Evolutionary conservation across 2,797 vertebrate species (phyloP).

Genomic region (Scolopax rusticola): DNA sequence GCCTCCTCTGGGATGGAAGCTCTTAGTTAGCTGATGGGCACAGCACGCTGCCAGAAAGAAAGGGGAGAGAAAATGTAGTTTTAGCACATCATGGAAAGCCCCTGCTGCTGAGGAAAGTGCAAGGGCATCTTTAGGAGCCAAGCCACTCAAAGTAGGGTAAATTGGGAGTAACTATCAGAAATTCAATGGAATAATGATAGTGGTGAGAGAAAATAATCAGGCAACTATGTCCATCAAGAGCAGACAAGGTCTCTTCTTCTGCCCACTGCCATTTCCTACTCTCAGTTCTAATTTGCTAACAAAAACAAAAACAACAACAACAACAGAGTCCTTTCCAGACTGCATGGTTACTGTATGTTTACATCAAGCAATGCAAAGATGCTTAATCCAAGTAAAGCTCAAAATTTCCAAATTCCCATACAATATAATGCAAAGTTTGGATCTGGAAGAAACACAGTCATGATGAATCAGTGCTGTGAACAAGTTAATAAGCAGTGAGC

Average conservation of each 20-base stretch:
- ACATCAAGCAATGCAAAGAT: background rate
- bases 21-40: constrained; percentile 62
- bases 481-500: background rate
- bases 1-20: constrained; percentile 49
- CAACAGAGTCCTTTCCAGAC: background rate
- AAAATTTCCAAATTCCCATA: background rate
- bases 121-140: constrained; percentile 44
- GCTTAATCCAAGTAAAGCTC: background rate
- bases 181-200: constrained; percentile 27
- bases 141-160: background rate
- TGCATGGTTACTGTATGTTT: background rate
- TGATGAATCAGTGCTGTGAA: background rate
- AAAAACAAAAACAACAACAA: background rate
- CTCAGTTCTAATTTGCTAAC: background rate
- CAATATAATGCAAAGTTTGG: background rate
- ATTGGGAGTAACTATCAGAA: constrained; percentile 43
- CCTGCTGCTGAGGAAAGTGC: constrained; percentile 59
- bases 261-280: background rate
- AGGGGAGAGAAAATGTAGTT: constrained; percentile 42
- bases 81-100: constrained; percentile 40
- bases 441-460: background rate
- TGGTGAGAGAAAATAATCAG: constrained; percentile 22
- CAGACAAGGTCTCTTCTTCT: background rate
- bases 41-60: constrained; percentile 55
- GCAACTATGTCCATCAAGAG: background rate